A percentile compares a stretch with the other conserved stretches of the same genome.
Evolutionary conservation across 1,140 invertebrate species (phyloP).

Genomic region (Lepidurus couesii): DNA sequence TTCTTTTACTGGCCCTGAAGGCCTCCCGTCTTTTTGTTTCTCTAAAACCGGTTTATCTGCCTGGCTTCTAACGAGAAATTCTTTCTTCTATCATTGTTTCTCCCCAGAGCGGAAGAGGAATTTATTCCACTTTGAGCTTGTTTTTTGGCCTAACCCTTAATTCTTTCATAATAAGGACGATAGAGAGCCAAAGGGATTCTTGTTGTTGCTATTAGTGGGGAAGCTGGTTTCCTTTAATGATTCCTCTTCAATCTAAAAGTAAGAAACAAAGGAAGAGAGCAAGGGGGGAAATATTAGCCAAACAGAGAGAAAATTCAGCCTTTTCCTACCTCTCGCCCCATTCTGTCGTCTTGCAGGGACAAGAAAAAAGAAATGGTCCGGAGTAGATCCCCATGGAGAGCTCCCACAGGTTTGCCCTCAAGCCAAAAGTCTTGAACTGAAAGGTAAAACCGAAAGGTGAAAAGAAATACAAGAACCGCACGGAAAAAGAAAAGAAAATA

Average conservation of each 20-base stretch:
- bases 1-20: no score
- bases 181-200: background rate
- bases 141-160: background rate
- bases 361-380: background rate
- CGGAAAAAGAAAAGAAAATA: background rate
- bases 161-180: background rate
- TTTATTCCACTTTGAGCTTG: slow-evolving; percentile 5
- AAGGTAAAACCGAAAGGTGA: background rate
- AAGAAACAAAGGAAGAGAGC: background rate
- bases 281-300: background rate
- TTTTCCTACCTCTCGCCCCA: background rate
- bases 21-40: no score
- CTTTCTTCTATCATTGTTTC: background rate
- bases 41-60: no score
- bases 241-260: background rate
- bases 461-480: background rate
- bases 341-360: background rate
- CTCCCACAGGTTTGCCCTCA: background rate
- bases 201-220: no score
- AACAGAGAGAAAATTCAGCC: background rate
- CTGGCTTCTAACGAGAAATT: no score
- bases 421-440: background rate
- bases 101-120: background rate
- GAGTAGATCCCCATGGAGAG: background rate
- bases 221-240: background rate